A percentile compares a stretch with the other conserved stretches of the same genome.
phyloP scores from a whole-genome alignment of 2,113 vertebrate species.

The Lepus timidus region DNA sequence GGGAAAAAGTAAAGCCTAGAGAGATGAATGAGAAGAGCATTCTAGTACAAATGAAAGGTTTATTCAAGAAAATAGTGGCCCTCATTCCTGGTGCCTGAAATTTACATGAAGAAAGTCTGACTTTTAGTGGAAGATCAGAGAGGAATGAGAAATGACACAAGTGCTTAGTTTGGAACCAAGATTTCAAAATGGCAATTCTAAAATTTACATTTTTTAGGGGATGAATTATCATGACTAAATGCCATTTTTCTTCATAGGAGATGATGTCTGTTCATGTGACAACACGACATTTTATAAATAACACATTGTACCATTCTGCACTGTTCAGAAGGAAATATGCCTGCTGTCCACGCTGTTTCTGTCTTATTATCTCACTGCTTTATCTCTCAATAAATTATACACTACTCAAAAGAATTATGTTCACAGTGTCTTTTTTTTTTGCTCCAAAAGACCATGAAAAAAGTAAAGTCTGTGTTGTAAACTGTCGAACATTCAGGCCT shows the following conservation, averaged over 20 bases:
- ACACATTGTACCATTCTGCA: constrained; percentile 20
- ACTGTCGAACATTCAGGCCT: background rate
- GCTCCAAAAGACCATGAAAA: background rate
- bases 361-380: background rate
- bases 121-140: constrained; percentile 41
- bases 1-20: background rate
- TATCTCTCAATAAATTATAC: background rate
- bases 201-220: constrained; percentile 59
- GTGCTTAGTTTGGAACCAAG: constrained; percentile 52
- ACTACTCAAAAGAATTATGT: background rate
- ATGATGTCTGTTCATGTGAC: constrained; percentile 58
- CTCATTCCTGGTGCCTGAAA: background rate
- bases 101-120: background rate
- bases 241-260: constrained; percentile 54
- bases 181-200: constrained; percentile 64
- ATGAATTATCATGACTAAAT: constrained; percentile 69
- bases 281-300: constrained; percentile 73
- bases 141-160: constrained; percentile 38
- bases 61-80: background rate
- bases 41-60: background rate
- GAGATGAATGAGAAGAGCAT: background rate
- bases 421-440: background rate
- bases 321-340: constrained; percentile 7
- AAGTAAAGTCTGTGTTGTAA: background rate
- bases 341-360: constrained; percentile 17